Percentiles rank a stretch among this genome's conserved stretches.
phyloP scores from a whole-genome alignment of 2,113 vertebrate species.

The Tiliqua scincoides region DNA sequence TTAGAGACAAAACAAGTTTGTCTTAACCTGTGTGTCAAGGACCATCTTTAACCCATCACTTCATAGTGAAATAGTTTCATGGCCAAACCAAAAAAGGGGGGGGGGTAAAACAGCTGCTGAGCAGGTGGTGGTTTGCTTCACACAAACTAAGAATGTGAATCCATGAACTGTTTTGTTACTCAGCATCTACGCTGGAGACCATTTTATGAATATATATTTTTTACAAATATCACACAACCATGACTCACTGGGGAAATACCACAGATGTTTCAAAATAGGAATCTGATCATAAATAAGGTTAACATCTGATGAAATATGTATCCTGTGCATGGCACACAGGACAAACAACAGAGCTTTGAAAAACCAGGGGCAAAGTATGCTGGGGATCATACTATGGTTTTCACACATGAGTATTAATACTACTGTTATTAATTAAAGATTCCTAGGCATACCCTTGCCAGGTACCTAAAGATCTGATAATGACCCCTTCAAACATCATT shows the following conservation, averaged over 20 bases:
- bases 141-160: slow-evolving; percentile 15
- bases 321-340: not conserved
- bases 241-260: not conserved
- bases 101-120: not conserved
- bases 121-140: not conserved
- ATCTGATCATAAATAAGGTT: slow-evolving; percentile 15
- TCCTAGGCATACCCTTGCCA: not conserved
- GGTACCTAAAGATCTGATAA: not conserved
- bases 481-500: not conserved
- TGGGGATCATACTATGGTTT: not conserved
- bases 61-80: not conserved
- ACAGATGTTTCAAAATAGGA: not conserved
- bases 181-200: not conserved
- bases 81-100: not conserved
- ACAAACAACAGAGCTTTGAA: not conserved
- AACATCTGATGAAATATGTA: not conserved
- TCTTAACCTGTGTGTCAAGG: slow-evolving; percentile 24
- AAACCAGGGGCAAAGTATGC: not conserved
- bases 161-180: not conserved
- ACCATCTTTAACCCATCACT: slow-evolving; percentile 33
- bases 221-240: not conserved
- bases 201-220: not conserved
- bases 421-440: not conserved
- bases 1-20: not conserved
- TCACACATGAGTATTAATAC: not conserved